Conservation (phyloP, 2,888 invertebrate species). For the Megaustenia siamemsis region DNA sequence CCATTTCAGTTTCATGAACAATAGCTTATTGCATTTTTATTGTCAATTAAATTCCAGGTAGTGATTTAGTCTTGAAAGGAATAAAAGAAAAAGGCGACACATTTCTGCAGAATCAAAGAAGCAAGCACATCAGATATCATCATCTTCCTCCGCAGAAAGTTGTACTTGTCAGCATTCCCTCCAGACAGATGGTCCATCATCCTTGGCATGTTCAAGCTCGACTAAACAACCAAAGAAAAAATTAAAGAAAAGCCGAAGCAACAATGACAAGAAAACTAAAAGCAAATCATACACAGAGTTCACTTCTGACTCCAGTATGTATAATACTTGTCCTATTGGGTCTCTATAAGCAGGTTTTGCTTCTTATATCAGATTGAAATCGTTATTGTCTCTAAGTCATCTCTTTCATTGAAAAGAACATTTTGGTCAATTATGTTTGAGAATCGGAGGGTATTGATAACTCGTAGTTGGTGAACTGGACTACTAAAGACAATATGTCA, state of each 20-base stretch:
- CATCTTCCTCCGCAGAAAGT: background rate
- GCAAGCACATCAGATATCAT: conserved; percentile 7
- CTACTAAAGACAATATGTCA: too few species aligned
- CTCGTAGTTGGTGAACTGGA: too few species aligned
- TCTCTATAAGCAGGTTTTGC: too few species aligned
- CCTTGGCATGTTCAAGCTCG: background rate
- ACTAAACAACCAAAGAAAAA: conserved; percentile 30
- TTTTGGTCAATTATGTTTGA: too few species aligned
- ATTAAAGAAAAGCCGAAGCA: conserved; percentile 24
- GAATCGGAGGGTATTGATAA: too few species aligned
- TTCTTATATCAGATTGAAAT: too few species aligned
- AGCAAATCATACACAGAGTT: conserved; percentile 24
- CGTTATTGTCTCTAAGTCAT: too few species aligned
- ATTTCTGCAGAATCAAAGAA: background rate
- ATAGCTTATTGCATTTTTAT: background rate
- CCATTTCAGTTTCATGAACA: background rate
- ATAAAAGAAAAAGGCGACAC: conserved; percentile 15
- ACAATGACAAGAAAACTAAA: background rate
- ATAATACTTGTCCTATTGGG: too few species aligned
- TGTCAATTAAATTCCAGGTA: background rate
- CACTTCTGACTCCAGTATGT: conserved; percentile 24
- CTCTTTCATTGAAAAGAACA: too few species aligned
- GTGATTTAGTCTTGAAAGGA: background rate
- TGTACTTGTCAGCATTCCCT: background rate
- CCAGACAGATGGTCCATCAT: background rate